Percentiles rank a stretch among this genome's conserved stretches.
These are phyloP conservation scores for Arremon brunneinucha DNA, from an alignment of 2,797 vertebrate species.

Conservation along the genomic window DNA sequence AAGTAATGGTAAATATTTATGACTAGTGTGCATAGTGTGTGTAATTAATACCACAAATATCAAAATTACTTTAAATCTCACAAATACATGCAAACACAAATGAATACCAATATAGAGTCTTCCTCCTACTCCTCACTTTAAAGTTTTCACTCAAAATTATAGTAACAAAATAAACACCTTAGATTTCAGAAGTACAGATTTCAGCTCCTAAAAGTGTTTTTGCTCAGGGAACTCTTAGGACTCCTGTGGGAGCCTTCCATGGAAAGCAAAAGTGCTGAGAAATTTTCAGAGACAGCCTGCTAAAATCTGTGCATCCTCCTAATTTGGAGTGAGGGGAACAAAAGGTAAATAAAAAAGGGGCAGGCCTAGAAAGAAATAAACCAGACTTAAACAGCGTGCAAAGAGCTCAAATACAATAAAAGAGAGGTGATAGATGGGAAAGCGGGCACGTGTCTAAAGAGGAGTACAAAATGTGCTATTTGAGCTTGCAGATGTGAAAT, in stretches of 20 bases:
- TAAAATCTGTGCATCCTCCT: neutral
- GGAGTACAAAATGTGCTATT: neutral
- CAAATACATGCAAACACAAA: neutral
- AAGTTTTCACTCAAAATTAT: neutral
- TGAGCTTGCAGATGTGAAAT: neutral
- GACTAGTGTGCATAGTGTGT: neutral
- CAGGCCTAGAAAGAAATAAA: neutral
- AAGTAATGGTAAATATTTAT: neutral
- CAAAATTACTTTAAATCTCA: neutral
- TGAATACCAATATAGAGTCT: neutral
- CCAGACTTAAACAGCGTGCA: neutral
- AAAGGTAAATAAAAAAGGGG: accelerated
- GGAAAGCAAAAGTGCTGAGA: neutral
- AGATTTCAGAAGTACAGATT: neutral
- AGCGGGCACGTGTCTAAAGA: accelerated
- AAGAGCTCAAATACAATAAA: neutral
- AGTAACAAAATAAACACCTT: neutral
- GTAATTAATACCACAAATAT: neutral
- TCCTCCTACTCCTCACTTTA: neutral
- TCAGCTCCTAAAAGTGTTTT: neutral
- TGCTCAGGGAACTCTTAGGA: neutral
- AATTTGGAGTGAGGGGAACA: neutral
- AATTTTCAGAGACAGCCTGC: neutral
- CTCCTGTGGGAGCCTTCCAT: neutral
- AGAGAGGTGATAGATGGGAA: neutral